Evolutionary conservation across 2,797 vertebrate genomes (phyloP), one percentile per base, ranked within the genome.

Genomic region (Ambastaia sidthimunki): DNA sequence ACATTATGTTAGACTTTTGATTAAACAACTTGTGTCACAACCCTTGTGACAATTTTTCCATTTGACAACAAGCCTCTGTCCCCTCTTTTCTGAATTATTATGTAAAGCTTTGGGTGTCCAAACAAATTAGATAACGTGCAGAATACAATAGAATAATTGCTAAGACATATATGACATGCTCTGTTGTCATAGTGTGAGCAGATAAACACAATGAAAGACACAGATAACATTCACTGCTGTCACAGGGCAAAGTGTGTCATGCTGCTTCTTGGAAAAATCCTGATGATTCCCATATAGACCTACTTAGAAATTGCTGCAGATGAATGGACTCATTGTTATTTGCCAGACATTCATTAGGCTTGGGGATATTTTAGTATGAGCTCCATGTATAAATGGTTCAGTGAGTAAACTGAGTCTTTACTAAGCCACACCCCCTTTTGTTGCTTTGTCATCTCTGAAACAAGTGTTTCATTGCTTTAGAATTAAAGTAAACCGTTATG

Each of bases 251-350:
- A 25, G 44, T 78, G 19, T 71, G 28, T 19, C 57, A 6, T 71
- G 44, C 13, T 78, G 57, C 50, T 41, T 71, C 15, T 23, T 60
- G 5, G 47, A 52, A 66, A 66, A 21, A 52, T 75, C 9, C 31
- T 23, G 47, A 75, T 74, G 28, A 37, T 59, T 77, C 55, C 57
- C 67, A 78, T 48, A 78, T 7, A 37, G 59, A 31, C 76, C 76
- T 71, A 37, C 68, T 2, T 7, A 71, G 31, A 71, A 48, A 78
- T 65, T 41, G 41, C 59, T 71, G 12, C 0, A 41, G 25, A 78
- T 65, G 62, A 78, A 54, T 44, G 52, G 47, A 28, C 44, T 63
- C 68, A 71, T 78, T 78, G 76, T 78, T 63, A 63, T 71, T 62
- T 71, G 66, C 48, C 57, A 47, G 37, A 60, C 37, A n/a, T 55